Conservation (phyloP, 2,113 vertebrate genomes). For the Etheostoma spectabile region DNA sequence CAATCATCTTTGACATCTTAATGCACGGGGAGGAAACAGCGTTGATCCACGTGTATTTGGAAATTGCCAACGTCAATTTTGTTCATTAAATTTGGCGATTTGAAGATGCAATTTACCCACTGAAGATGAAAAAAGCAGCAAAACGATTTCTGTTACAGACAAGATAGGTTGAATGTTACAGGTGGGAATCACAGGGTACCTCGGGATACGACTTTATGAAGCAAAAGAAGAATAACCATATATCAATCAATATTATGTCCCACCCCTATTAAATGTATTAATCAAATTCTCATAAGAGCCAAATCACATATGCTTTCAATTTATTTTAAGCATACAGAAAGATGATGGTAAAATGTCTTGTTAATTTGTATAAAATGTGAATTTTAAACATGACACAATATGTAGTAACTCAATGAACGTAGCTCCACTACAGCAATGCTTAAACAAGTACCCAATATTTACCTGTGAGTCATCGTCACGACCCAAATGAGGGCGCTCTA, state of each 20-base stretch:
- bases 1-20: constrained; percentile 70
- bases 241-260: too few species aligned
- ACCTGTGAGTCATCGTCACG: constrained; percentile 51
- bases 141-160: constrained; percentile 5
- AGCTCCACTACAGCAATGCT: constrained; percentile 12
- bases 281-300: not conserved
- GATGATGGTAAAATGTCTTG: not conserved
- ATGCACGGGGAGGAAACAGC: constrained; percentile 58
- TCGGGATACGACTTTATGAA: too few species aligned
- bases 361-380: not conserved
- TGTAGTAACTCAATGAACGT: not conserved
- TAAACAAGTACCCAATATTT: constrained; percentile 13
- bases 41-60: constrained; percentile 16
- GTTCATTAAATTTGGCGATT: constrained; percentile 22
- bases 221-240: too few species aligned
- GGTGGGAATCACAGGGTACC: too few species aligned
- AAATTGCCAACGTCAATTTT: constrained; percentile 46
- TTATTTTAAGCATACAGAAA: not conserved
- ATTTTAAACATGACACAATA: not conserved
- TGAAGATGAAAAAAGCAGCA: not conserved
- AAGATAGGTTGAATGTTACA: not conserved
- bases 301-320: not conserved
- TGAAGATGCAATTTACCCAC: constrained; percentile 26
- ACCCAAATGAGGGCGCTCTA: constrained; percentile 28
- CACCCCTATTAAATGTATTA: not conserved